These are phyloP conservation scores for Rhea pennata DNA, from an alignment of 2,113 vertebrate species.

Conservation along the genomic window DNA sequence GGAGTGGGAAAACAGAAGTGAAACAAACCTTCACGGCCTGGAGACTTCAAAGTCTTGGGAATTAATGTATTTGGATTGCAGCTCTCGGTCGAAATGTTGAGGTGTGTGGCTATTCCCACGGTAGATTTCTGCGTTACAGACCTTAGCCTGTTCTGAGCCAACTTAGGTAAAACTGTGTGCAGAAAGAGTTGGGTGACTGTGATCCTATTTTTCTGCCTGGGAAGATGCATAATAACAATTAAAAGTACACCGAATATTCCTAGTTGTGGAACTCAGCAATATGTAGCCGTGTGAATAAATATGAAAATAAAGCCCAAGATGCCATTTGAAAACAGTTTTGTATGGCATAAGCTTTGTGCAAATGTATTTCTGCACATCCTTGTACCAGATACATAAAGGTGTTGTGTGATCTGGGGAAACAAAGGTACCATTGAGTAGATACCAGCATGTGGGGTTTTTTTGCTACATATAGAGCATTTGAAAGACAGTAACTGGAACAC, in stretches of 20 bases:
- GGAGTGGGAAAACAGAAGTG: rapidly evolving
- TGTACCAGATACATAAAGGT: neutral
- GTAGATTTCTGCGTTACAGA: neutral
- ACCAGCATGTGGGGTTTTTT: neutral
- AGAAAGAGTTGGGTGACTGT: neutral
- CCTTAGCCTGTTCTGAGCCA: neutral
- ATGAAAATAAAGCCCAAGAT: neutral
- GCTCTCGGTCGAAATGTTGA: neutral
- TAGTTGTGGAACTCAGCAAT: neutral
- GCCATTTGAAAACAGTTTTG: neutral
- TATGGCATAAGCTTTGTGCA: rapidly evolving
- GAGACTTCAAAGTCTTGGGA: neutral
- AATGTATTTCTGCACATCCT: neutral
- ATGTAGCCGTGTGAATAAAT: neutral
- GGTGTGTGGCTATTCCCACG: rapidly evolving
- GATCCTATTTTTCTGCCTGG: neutral
- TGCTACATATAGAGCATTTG: neutral
- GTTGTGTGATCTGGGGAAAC: neutral
- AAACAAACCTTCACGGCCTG: neutral
- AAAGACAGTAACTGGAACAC: neutral
- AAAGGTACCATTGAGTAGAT: rapidly evolving
- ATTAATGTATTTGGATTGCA: neutral
- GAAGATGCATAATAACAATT: neutral
- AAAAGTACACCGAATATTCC: neutral
- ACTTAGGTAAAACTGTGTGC: neutral